A percentile compares a stretch with the other conserved stretches of the same genome.
Conservation (phyloP, 2,888 invertebrate species). For the Polydrusus cervinus region DNA sequence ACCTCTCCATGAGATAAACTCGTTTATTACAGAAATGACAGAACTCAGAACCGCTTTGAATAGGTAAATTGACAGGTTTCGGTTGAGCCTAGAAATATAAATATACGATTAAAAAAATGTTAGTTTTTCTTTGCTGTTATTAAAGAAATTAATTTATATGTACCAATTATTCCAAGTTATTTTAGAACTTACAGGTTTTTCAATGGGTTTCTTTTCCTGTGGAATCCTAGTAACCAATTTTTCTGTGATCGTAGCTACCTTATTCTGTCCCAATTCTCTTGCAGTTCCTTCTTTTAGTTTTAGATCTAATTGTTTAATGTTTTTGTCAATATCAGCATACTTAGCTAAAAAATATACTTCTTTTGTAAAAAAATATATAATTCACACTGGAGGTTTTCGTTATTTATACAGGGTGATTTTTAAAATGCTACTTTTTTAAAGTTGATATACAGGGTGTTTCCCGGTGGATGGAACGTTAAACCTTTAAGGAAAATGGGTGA, state of each 20-base stretch:
- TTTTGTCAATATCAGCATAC: conserved; percentile 83
- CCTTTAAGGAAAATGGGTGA: too few relatives aligned
- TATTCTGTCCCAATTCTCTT: conserved; percentile 80
- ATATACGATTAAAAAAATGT: background rate
- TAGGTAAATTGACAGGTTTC: conserved; percentile 73
- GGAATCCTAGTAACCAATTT: conserved; percentile 75
- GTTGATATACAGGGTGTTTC: too few relatives aligned
- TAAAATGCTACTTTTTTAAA: too few relatives aligned
- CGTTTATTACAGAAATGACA: conserved; percentile 93
- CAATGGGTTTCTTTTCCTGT: conserved; percentile 61
- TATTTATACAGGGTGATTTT: too few relatives aligned
- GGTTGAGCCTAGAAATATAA: conserved; percentile 36
- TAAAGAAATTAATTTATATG: too few relatives aligned
- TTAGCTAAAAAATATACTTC: too few relatives aligned
- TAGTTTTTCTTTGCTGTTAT: background rate
- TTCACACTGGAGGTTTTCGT: too few relatives aligned
- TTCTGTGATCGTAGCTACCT: conserved; percentile 92
- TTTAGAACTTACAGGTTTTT: conserved; percentile 73
- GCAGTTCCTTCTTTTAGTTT: conserved; percentile 86
- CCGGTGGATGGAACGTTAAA: too few relatives aligned
- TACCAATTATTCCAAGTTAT: too few relatives aligned
- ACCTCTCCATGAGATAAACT: conserved; percentile 94
- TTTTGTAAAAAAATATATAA: too few relatives aligned
- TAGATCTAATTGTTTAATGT: conserved; percentile 80
- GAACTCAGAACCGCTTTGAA: conserved; percentile 81